Evolutionary conservation across 2,888 invertebrate species (phyloP).

Genomic region (Pterostichus niger): DNA sequence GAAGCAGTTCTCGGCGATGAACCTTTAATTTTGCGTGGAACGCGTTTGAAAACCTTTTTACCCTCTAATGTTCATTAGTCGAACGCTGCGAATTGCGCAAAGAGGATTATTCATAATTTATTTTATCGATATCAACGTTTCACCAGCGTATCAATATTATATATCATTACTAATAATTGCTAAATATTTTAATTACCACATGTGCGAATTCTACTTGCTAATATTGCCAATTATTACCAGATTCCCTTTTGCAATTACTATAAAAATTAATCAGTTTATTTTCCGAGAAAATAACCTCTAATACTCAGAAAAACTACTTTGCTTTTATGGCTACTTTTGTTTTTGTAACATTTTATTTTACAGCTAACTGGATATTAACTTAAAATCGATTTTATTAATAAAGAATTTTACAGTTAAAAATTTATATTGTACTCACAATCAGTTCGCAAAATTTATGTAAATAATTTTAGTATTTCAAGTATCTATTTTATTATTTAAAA

Average conservation of each 20-base stretch:
- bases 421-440: too few species aligned
- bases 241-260: conserved; percentile 28
- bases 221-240: conserved; percentile 36
- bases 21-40: conserved; percentile 42
- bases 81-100: conserved; percentile 1
- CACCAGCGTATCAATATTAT: conserved; percentile 53
- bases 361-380: conserved; percentile 17
- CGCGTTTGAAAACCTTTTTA: conserved; percentile 24
- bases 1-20: conserved; percentile 3
- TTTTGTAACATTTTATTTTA: background rate
- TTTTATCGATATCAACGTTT: conserved; percentile 54
- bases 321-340: conserved; percentile 9
- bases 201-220: conserved; percentile 21
- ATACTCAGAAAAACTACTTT: background rate
- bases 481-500: too few species aligned
- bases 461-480: too few species aligned
- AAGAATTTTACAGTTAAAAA: background rate
- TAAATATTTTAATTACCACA: conserved; percentile 39
- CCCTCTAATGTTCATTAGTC: conserved; percentile 34
- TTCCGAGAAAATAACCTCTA: background rate
- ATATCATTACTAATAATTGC: conserved; percentile 53
- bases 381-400: conserved; percentile 21
- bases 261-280: conserved; percentile 38
- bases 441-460: too few species aligned
- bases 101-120: conserved; percentile 51